Percentiles rank a stretch among this genome's conserved stretches.
Evolutionary conservation across 2,113 vertebrate species (phyloP).

Genomic region (Aspiorhynchus laticeps): DNA sequence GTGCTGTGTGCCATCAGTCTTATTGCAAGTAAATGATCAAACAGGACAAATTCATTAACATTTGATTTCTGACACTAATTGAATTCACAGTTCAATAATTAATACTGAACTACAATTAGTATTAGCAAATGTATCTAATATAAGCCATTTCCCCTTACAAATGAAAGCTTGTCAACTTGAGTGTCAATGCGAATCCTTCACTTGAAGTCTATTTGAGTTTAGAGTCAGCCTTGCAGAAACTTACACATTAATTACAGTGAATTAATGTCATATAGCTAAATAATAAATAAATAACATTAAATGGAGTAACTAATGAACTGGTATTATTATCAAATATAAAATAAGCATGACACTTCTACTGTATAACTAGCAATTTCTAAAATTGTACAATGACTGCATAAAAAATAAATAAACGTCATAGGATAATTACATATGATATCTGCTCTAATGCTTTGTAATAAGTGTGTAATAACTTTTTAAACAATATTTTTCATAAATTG

Average conservation of each 20-base stretch:
- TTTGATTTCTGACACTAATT: slow-evolving; percentile 12
- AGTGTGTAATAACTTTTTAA: neutral
- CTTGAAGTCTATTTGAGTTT: neutral
- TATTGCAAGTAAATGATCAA: neutral
- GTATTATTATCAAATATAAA: no score
- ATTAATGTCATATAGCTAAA: neutral
- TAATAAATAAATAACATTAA: neutral
- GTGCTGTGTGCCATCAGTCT: neutral
- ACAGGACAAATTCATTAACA: neutral
- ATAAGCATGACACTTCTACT: no score
- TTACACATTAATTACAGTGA: neutral
- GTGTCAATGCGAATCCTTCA: neutral
- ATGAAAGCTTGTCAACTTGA: neutral
- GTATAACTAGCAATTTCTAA: no score
- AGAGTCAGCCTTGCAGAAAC: neutral
- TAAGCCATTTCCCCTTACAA: neutral
- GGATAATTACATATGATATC: neutral
- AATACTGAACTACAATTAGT: slow-evolving; percentile 3
- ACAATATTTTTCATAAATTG: no score
- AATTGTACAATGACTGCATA: no score
- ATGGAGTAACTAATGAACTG: neutral
- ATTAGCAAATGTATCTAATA: neutral
- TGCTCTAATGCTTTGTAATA: neutral
- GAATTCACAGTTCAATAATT: neutral
- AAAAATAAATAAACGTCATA: neutral